phyloP scores from a whole-genome alignment of 2,113 vertebrate genomes.

The Clarias magur region DNA sequence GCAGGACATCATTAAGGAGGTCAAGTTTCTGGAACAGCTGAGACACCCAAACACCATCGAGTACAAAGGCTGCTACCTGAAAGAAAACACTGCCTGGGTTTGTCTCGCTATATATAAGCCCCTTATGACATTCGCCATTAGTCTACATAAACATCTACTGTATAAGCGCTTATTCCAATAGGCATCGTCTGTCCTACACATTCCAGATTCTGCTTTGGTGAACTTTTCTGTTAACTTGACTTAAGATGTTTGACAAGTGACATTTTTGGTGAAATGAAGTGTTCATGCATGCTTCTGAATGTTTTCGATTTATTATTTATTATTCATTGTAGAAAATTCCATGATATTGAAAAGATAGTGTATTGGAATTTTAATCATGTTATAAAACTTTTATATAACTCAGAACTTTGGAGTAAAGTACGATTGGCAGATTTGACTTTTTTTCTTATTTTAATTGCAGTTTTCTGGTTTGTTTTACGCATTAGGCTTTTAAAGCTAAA shows the following conservation, averaged over 20 bases:
- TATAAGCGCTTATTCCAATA: neutral
- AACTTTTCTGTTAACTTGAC: neutral
- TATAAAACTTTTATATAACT: neutral
- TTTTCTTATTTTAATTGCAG: no score
- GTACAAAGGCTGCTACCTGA: constrained; percentile 98
- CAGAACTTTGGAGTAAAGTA: neutral
- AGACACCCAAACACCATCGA: constrained; percentile 98
- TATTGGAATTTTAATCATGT: neutral
- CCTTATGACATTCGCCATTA: neutral
- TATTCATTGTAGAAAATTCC: neutral
- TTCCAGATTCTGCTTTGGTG: neutral
- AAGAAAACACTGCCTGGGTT: constrained; percentile 87
- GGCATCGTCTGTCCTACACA: neutral
- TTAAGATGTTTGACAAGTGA: neutral
- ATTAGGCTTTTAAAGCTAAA: neutral
- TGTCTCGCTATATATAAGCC: constrained; percentile 12
- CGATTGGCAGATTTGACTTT: neutral
- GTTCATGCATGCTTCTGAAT: neutral
- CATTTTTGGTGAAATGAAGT: neutral
- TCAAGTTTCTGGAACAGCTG: constrained; percentile 92
- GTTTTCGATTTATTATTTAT: neutral
- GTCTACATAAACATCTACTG: neutral
- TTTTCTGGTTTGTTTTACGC: neutral
- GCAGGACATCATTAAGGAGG: constrained; percentile 99
- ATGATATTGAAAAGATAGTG: neutral